Conservation (phyloP, 1,140 invertebrate genomes). For the Glossosoma conforme region DNA sequence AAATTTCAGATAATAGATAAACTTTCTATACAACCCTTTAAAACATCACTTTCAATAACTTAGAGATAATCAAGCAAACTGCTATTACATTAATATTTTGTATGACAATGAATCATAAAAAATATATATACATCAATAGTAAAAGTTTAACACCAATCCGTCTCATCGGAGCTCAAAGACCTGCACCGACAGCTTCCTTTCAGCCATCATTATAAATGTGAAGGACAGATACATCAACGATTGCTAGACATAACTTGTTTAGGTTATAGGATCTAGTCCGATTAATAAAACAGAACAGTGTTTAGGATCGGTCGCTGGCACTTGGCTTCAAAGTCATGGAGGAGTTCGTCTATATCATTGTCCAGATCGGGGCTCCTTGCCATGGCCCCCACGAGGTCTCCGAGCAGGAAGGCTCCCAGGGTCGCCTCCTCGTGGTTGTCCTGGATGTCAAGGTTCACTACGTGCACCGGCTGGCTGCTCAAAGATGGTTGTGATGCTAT, state of each 20-base stretch:
- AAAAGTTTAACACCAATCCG: too few relatives aligned
- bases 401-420: conserved; percentile 98
- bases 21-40: too few relatives aligned
- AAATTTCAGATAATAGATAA: too few relatives aligned
- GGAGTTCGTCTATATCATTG: conserved; percentile 95
- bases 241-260: neutral
- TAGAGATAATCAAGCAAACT: too few relatives aligned
- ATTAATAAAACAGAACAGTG: conserved; percentile 90
- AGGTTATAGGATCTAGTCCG: neutral
- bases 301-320: conserved; percentile 84
- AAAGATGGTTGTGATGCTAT: conserved; percentile 67
- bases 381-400: conserved; percentile 89
- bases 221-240: neutral
- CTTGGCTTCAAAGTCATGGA: conserved; percentile 93
- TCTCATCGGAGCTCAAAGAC: neutral
- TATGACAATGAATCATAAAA: neutral
- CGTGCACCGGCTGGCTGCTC: conserved; percentile 84
- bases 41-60: too few relatives aligned
- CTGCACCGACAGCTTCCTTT: neutral
- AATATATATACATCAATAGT: neutral
- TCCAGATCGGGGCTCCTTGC: conserved; percentile 89
- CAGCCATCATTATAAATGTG: neutral
- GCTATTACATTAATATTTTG: too few relatives aligned
- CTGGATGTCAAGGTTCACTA: conserved; percentile 98
- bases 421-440: conserved; percentile 99